Percentiles rank a stretch among this genome's conserved stretches.
Evolutionary conservation across 2,797 vertebrate species (phyloP).

Genomic region (Sphaeramia orbicularis): DNA sequence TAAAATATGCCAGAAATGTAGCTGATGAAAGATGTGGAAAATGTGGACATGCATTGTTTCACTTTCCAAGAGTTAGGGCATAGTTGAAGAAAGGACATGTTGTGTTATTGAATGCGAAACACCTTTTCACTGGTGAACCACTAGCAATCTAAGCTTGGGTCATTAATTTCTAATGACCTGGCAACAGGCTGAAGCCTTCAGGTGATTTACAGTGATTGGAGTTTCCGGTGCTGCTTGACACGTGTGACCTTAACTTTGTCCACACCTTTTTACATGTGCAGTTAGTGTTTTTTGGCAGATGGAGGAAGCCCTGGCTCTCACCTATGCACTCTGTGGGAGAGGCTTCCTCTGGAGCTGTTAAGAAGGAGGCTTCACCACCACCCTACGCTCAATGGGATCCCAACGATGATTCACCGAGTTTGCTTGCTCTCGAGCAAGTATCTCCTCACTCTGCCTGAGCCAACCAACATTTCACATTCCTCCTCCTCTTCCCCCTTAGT

Average conservation of each 20-base stretch:
- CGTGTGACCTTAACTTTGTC: slow-evolving; percentile 13
- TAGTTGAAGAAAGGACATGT: slow-evolving; percentile 4
- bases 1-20: slow-evolving; percentile 41
- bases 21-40: slow-evolving; percentile 3
- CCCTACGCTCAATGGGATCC: slow-evolving; percentile 61
- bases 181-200: slow-evolving; percentile 13
- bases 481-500: slow-evolving; percentile 69
- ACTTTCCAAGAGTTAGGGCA: background rate
- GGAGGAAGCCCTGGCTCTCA: slow-evolving; percentile 58
- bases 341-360: slow-evolving; percentile 59
- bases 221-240: slow-evolving; percentile 16
- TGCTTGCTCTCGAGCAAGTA: slow-evolving; percentile 47
- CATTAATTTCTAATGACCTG: slow-evolving; percentile 29
- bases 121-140: slow-evolving; percentile 3
- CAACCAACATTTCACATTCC: slow-evolving; percentile 65
- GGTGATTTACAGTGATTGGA: slow-evolving; percentile 19
- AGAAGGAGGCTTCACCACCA: slow-evolving; percentile 51
- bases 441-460: slow-evolving; percentile 50
- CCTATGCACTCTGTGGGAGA: slow-evolving; percentile 62
- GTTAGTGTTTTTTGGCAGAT: slow-evolving; percentile 22
- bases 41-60: background rate
- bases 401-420: slow-evolving; percentile 74
- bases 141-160: slow-evolving; percentile 7
- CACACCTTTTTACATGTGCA: slow-evolving; percentile 24
- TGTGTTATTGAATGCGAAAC: slow-evolving; percentile 15